Conservation (phyloP, 37 sponge, comb jelly and placozoan genomes). For the Beroe forskalii region DNA sequence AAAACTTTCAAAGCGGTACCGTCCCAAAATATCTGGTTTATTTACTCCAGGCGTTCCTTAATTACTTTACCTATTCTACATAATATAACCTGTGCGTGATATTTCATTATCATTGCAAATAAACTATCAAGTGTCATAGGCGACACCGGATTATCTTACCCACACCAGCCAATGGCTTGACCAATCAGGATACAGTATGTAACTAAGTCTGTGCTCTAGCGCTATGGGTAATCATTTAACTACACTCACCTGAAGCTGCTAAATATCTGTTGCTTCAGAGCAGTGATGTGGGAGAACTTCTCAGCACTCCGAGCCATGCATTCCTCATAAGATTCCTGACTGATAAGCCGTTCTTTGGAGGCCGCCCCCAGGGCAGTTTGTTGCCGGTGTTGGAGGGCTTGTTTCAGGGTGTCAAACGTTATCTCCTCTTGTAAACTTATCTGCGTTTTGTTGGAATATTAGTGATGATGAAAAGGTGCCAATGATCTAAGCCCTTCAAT, state of each 20-base stretch:
- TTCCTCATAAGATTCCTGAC: conserved; percentile 60
- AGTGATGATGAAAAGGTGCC: no score
- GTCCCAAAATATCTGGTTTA: neutral
- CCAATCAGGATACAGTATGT: no score
- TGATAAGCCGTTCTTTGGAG: conserved; percentile 18
- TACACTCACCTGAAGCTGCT: conserved; percentile 30
- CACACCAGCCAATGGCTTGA: no score
- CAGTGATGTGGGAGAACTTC: neutral
- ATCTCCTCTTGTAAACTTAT: conserved; percentile 32
- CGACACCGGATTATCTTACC: no score
- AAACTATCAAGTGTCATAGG: no score
- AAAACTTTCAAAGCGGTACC: neutral
- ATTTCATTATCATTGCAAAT: no score
- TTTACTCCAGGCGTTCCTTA: neutral
- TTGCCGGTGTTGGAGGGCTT: conserved; percentile 47
- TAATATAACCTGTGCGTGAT: no score
- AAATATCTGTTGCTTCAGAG: conserved; percentile 39
- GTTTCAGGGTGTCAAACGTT: conserved; percentile 50
- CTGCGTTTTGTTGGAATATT: no score
- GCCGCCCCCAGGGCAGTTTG: neutral
- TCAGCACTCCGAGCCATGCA: conserved; percentile 31
- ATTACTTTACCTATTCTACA: neutral
- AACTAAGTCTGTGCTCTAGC: no score
- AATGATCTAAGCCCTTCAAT: no score
- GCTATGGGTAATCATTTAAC: neutral